Evolutionary conservation across 1,140 invertebrate species (phyloP).

Genomic region (Radopholus similis): DNA sequence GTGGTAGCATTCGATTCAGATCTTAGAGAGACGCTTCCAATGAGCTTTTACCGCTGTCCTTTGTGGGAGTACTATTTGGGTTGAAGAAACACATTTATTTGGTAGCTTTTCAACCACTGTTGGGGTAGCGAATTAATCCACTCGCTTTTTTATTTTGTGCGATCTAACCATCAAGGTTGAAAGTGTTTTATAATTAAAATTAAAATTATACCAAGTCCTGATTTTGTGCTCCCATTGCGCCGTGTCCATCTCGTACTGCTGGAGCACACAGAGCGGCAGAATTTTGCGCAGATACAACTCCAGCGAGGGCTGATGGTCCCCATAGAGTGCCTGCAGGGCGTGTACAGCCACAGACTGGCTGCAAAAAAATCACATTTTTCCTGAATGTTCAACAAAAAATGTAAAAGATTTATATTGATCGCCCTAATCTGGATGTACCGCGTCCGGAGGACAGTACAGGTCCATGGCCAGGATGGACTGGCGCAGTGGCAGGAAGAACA

Average conservation of each 20-base stretch:
- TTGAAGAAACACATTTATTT: no score
- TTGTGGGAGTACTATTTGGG: no score
- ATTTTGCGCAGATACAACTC: slow-evolving; percentile 75
- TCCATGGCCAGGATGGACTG: slow-evolving; percentile 94
- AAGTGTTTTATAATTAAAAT: not conserved
- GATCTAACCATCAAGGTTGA: no score
- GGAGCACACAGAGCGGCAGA: slow-evolving; percentile 87
- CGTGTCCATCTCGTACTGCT: slow-evolving; percentile 93
- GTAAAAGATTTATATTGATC: no score
- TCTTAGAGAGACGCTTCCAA: no score
- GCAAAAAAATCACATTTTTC: not conserved
- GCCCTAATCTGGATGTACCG: slow-evolving; percentile 71
- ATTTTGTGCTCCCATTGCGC: slow-evolving; percentile 92
- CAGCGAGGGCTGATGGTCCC: slow-evolving; percentile 26
- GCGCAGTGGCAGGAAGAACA: slow-evolving; percentile 97
- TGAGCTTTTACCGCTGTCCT: no score
- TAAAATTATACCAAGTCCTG: not conserved
- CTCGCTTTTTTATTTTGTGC: no score
- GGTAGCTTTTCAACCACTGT: no score
- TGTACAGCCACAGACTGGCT: slow-evolving; percentile 76
- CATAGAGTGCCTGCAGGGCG: slow-evolving; percentile 83
- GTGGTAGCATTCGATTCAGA: no score
- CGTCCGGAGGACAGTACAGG: slow-evolving; percentile 97
- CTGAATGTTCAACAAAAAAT: no score
- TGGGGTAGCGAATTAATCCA: no score